Base-by-base conservation (phyloP, 2,888 invertebrate genomes). In the Thumatha senex region DNA sequence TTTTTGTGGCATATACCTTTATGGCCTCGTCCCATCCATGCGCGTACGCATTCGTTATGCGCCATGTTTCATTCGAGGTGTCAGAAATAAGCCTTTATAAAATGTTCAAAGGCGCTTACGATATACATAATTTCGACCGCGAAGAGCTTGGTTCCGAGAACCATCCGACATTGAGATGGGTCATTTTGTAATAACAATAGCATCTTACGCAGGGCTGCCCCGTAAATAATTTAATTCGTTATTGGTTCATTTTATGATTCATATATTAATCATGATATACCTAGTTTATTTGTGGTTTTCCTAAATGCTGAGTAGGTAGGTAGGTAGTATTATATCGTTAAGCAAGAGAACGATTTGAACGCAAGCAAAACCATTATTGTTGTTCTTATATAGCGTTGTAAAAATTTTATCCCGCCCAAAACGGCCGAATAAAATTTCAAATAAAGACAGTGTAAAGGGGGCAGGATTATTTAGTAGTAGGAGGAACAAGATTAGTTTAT, bases 101-200 rank as follows among this genome's bases (percentile, higher is more conserved):
- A 84, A 84, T 77, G 82, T 74, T 82, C 76, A 75, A 76, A 82
- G 83, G 82, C 78, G 78, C 80, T 82, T 84, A 79, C 62, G 74
- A 61, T 70, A 57, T 70, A 74, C 72, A 72, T 74, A 74, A 70
- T 68, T 72, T 65, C 54, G 67, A 67, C 61, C 60, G 69, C 68
- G 61, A 74, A 74, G 71, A 70, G 59, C 62, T 63, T 51, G 63
- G 62, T 89, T 88, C 87, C 70, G 72, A 78, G 89, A 89, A 85
- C 63, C 74, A 67, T 74, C 77, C 85, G 90, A 89, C 90, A 86
- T 90, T 90, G 89, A 90, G 89, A 89, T 86, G 89, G 90, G 90
- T 89, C 86, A 80, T 89, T 89, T 87, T 86, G 78, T 88, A 85
- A 84, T 86, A 88, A 88, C 84, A 86, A 89, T 84, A 81, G 79